Conservation (phyloP, 2,113 vertebrate species). For the Cephalopterus ornatus region DNA sequence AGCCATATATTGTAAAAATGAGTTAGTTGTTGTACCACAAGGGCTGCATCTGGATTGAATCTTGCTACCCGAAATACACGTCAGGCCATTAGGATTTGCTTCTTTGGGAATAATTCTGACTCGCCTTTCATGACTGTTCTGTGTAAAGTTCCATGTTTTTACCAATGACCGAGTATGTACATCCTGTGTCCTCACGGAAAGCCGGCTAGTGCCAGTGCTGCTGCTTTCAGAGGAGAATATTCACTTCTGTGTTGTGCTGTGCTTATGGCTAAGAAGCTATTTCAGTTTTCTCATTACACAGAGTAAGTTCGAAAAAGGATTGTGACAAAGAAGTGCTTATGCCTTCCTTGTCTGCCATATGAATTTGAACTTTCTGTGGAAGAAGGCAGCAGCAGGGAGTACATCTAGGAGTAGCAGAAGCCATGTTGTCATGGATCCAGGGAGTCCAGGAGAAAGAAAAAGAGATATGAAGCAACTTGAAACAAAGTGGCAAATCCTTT, state of each 20-base stretch:
- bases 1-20: not conserved
- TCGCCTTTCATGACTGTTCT: not conserved
- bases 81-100: not conserved
- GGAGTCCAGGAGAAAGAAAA: not conserved
- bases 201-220: fast-evolving
- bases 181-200: not conserved
- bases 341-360: not conserved
- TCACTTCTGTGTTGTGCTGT: not conserved
- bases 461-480: not conserved
- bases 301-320: not conserved
- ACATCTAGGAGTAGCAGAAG: not conserved
- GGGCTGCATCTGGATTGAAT: constrained; percentile 33
- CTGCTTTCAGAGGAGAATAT: not conserved
- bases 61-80: not conserved
- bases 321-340: not conserved
- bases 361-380: not conserved
- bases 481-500: not conserved
- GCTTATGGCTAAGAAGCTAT: not conserved
- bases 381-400: not conserved
- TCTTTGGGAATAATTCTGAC: not conserved
- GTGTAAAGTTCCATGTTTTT: not conserved
- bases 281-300: not conserved
- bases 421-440: not conserved
- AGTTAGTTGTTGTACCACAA: not conserved
- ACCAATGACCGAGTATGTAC: not conserved